Evolutionary conservation across 2,797 vertebrate species (phyloP), one percentile per base, ranked within the genome.

Genomic region (Hozukius guyotensis): DNA sequence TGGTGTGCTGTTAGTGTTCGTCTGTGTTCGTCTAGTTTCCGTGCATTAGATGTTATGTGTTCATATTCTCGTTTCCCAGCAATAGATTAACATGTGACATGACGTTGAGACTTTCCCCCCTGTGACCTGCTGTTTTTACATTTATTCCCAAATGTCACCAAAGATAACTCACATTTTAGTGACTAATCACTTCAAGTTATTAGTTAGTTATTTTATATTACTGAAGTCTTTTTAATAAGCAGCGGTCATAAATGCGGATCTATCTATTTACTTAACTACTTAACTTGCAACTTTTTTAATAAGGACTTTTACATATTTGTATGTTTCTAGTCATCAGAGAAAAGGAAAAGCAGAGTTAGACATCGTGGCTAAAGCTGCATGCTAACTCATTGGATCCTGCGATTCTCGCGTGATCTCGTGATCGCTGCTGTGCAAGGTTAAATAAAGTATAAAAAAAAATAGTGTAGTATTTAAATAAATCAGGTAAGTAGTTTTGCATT

Each of bases 91-190:
- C 12, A 61, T 67, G 61, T 83, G 86, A 84, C 66, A 72, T 81
- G 82, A 64, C 29, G 18, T 5, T 24, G 22, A 83, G 42, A 59
- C 61, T 0, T 31, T 57, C 8, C 32, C 22, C 2, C 10, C 12
- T 38, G 7, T 67, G 52, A 18, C 70, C 0, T 56, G 81, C 77
- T 84, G 84, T 60, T 88, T 87, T 78, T 74, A 76, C 82, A 81
- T 80, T 78, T 76, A 75, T 65, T 78, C 55, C 22, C 22, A 61
- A 75, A 60, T 72, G 22, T 77, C 25, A 63, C 55, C 36, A 74
- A 36, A 61, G 8, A 38, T 25, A 69, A 61, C 29, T 53, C 53
- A 57, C 34, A 27, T 80, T 49, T 16, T 0, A 49, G 2, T 34
- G 5, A 56, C 13, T 24, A 4, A 22, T 14, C 29, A 31, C 6